Percentiles rank a stretch among this genome's conserved stretches.
Evolutionary conservation across 2,888 invertebrate species (phyloP).

Genomic region (Netelia inedita): DNA sequence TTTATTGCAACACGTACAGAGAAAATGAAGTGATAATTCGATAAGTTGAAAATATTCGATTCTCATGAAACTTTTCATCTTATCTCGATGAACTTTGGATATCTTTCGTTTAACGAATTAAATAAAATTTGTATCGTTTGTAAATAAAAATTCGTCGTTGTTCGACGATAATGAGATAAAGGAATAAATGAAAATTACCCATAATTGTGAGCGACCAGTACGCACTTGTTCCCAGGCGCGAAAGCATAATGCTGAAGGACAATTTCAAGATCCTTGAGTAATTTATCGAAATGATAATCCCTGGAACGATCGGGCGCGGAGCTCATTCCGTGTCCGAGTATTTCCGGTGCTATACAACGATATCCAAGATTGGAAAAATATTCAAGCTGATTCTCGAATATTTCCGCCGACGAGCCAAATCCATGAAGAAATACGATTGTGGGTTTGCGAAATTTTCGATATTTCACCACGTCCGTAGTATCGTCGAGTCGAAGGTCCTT

Average conservation of each 20-base stretch:
- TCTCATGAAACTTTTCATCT: too few relatives aligned
- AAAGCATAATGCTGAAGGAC: constrained; percentile 88
- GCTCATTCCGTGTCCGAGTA: constrained; percentile 90
- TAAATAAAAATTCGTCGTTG: not conserved
- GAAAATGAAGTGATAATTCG: too few relatives aligned
- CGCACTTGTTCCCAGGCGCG: constrained; percentile 86
- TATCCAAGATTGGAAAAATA: constrained; percentile 87
- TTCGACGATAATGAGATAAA: not conserved
- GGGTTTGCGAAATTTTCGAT: constrained; percentile 84
- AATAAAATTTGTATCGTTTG: too few relatives aligned
- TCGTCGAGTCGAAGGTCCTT: constrained; percentile 16
- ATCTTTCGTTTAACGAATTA: too few relatives aligned
- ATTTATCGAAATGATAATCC: constrained; percentile 88
- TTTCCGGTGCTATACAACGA: constrained; percentile 89
- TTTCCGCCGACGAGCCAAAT: constrained; percentile 88
- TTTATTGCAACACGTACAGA: too few relatives aligned
- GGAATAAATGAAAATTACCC: constrained; percentile 85
- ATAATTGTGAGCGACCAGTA: constrained; percentile 90
- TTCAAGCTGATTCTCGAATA: constrained; percentile 88
- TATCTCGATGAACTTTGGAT: too few relatives aligned
- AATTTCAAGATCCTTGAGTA: constrained; percentile 87
- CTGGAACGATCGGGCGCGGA: constrained; percentile 86
- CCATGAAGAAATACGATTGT: constrained; percentile 89
- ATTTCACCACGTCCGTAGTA: constrained; percentile 72
- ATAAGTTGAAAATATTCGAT: too few relatives aligned